These are phyloP conservation scores for Chrysolina haemoptera DNA, from an alignment of 2,888 invertebrate genomes.

Conservation along the genomic window DNA sequence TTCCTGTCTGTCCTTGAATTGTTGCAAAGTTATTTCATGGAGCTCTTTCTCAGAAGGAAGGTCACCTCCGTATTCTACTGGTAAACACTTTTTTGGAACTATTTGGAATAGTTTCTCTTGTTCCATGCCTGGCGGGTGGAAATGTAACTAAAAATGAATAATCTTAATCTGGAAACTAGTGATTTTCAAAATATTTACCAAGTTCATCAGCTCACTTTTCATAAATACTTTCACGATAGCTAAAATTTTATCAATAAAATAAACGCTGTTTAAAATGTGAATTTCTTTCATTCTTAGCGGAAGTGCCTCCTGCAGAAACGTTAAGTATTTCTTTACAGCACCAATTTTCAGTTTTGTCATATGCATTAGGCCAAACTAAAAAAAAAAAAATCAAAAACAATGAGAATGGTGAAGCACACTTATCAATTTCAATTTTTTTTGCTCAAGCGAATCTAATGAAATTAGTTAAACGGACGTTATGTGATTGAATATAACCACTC, in stretches of 20 bases:
- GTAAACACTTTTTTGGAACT: conserved; percentile 67
- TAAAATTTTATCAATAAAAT: conserved; percentile 66
- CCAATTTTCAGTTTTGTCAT: conserved; percentile 57
- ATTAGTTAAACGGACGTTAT: too few species aligned
- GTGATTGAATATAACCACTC: too few species aligned
- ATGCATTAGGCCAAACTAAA: conserved; percentile 61
- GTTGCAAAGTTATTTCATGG: conserved; percentile 70
- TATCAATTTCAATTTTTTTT: too few species aligned
- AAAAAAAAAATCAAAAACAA: conserved; percentile 32
- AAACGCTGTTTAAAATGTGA: conserved; percentile 68
- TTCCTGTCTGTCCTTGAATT: conserved; percentile 59
- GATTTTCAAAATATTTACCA: conserved; percentile 51
- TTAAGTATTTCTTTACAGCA: conserved; percentile 55
- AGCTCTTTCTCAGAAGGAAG: conserved; percentile 72
- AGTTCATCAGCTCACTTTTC: conserved; percentile 57
- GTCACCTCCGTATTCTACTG: conserved; percentile 76
- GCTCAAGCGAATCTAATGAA: too few species aligned
- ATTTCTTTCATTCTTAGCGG: conserved; percentile 67
- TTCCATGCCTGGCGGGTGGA: conserved; percentile 73
- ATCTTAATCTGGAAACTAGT: neutral
- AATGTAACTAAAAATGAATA: conserved; percentile 71
- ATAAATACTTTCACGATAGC: conserved; percentile 65
- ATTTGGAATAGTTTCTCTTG: conserved; percentile 71
- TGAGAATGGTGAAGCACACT: too few species aligned
- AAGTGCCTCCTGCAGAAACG: conserved; percentile 65